Evolutionary conservation across 2,888 invertebrate genomes (phyloP).

Genomic region (Argyra leucocephala): DNA sequence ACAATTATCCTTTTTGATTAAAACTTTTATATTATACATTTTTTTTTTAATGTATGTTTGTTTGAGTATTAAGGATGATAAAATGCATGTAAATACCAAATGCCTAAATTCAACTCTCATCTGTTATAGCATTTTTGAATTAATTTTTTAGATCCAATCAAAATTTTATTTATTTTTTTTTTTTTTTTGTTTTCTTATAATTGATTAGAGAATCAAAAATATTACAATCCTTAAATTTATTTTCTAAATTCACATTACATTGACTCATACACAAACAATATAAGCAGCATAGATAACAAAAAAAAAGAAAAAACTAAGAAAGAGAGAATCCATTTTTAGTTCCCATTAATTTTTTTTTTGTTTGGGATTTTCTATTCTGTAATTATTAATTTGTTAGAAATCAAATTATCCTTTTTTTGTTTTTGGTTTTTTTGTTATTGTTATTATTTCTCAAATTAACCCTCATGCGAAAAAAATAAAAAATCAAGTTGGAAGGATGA

Average conservation of each 20-base stretch:
- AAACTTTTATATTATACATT: neutral
- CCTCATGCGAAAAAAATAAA: too few relatives aligned
- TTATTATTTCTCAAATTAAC: too few relatives aligned
- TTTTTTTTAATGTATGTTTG: too few relatives aligned
- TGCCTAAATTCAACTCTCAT: too few relatives aligned
- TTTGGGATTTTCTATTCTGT: neutral
- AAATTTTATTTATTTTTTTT: neutral
- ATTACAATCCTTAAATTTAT: too few relatives aligned
- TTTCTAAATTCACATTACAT: too few relatives aligned
- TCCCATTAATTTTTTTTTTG: neutral
- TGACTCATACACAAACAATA: too few relatives aligned
- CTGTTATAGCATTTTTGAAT: neutral
- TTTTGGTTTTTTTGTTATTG: neutral
- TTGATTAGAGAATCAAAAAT: neutral
- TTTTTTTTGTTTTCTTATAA: neutral
- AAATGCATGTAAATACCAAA: too few relatives aligned
- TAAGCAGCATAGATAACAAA: too few relatives aligned
- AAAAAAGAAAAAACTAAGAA: neutral
- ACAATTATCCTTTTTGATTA: neutral
- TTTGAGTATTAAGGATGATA: too few relatives aligned
- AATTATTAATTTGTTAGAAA: conserved; percentile 1
- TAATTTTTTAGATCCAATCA: neutral
- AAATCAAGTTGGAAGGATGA: too few relatives aligned
- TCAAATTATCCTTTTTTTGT: neutral
- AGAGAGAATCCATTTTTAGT: neutral